A percentile compares a stretch with the other conserved stretches of the same genome.
Conservation (phyloP, 2,888 invertebrate genomes). For the Hermaeophaga mercurialis region DNA sequence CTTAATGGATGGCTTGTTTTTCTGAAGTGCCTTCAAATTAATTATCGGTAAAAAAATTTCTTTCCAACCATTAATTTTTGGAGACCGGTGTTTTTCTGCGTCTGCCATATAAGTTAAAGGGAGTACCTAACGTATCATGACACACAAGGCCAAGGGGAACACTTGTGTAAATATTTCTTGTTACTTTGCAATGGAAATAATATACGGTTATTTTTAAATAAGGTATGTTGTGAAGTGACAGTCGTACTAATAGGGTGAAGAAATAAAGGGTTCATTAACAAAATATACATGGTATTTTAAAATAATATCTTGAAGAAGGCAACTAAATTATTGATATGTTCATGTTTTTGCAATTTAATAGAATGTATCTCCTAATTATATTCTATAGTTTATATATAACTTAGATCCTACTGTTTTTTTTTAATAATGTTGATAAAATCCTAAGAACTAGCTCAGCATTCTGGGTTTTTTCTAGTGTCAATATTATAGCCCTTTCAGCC, state of each 20-base stretch:
- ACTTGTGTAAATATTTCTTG: conserved; percentile 36
- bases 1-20: conserved; percentile 57
- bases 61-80: conserved; percentile 35
- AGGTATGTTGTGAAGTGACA: background rate
- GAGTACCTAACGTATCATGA: conserved; percentile 29
- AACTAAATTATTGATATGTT: too few relatives aligned
- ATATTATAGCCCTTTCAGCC: too few relatives aligned
- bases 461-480: too few relatives aligned
- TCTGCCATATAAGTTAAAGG: conserved; percentile 15
- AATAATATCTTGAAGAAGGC: too few relatives aligned
- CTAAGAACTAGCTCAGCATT: too few relatives aligned
- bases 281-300: too few relatives aligned
- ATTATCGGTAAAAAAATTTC: conserved; percentile 48
- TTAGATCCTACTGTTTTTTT: too few relatives aligned
- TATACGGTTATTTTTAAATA: conserved; percentile 20
- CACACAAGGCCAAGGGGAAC: conserved; percentile 18
- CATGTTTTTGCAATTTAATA: too few relatives aligned
- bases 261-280: too few relatives aligned
- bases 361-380: too few relatives aligned
- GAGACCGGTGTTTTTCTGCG: conserved; percentile 32
- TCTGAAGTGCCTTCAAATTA: conserved; percentile 55
- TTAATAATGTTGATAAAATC: too few relatives aligned
- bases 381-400: too few relatives aligned
- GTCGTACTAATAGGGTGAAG: conserved; percentile 4
- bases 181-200: conserved; percentile 16